Base-by-base conservation (phyloP, 2,888 invertebrate genomes). In the Prenolepis imparis region DNA sequence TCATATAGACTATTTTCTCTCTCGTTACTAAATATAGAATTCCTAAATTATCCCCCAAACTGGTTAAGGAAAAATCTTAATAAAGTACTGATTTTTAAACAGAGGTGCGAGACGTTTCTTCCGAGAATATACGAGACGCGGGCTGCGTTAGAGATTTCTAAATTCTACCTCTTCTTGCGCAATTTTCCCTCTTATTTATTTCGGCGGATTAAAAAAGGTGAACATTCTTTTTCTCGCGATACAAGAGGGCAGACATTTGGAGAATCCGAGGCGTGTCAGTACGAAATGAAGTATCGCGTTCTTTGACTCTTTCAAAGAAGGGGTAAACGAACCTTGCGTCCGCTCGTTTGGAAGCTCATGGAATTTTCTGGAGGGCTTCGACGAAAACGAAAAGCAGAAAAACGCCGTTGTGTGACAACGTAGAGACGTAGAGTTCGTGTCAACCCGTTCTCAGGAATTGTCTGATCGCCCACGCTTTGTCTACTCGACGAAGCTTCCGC, bases 351-450 rank as follows among this genome's bases (percentile, higher is more conserved):
- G n/a, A 44, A 64, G 18, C n/a, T 67, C 41, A n/a, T 39, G 28
- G 55, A 57, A 32, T 41, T 52, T 52, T 5, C 5, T 41, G 82
- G 63, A 61, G 28, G 28, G 32, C 75, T 88, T 90, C 87, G 52
- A 28, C 36, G 86, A 90, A 89, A 84, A 28, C 36, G 86, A 90
- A 89, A 84, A 82, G 84, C 87, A 85, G 48, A 52, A 86, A 88
- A 87, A 84, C 82, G 67, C 21, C 41, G 6, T 61, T 73, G 80
- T 73, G 80, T 39, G 67, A 85, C 86, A 84, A 61, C 75, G 52
- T 5, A 21, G 21, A 36, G 36, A 28, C 12, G 68, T 21, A 32
- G 5, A 55, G 6, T 55, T 15, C 41, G 55, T 68, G 64, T 63
- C 74, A 52, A 48, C 36, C 21, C 6, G 9, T 68, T 57, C 28